Percentiles rank a stretch among this genome's conserved stretches.
Conservation (phyloP, 1,140 invertebrate species). For the Lethrus apterus region DNA sequence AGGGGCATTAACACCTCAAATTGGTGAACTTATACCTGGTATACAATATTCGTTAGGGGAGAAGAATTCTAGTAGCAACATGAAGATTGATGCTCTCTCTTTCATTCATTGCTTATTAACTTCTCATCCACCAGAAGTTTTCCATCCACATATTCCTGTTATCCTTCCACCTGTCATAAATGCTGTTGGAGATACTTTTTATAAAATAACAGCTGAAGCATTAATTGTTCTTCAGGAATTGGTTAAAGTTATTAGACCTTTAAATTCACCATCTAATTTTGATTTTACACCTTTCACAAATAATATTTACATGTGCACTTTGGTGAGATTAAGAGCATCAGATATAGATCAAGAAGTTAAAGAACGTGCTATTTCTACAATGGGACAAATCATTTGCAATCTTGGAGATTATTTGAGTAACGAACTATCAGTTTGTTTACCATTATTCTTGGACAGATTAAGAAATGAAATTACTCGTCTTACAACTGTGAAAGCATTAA, state of each 20-base stretch:
- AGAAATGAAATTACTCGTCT: constrained; percentile 95
- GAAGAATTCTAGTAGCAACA: constrained; percentile 92
- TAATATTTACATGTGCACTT: constrained; percentile 78
- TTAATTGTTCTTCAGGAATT: constrained; percentile 88
- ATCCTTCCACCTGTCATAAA: constrained; percentile 83
- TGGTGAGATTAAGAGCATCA: constrained; percentile 81
- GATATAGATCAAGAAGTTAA: constrained; percentile 99
- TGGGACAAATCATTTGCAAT: constrained; percentile 91
- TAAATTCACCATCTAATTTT: constrained; percentile 62
- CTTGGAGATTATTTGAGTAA: constrained; percentile 73
- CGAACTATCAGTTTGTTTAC: constrained; percentile 78
- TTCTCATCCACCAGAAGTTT: constrained; percentile 73
- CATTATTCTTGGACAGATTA: constrained; percentile 89
- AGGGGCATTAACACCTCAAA: constrained; percentile 77
- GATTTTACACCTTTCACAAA: constrained; percentile 73
- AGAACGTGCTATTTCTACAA: constrained; percentile 93
- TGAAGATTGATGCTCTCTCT: constrained; percentile 95
- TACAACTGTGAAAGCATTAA: constrained; percentile 92
- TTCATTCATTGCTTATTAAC: constrained; percentile 85
- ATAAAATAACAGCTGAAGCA: constrained; percentile 96
- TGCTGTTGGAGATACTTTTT: constrained; percentile 91
- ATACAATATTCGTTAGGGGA: constrained; percentile 88
- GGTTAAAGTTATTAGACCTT: constrained; percentile 87
- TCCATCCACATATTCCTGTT: constrained; percentile 70
- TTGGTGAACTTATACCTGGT: constrained; percentile 78